Conservation (phyloP, 2,113 vertebrate species). For the Triplophysa siluroides region DNA sequence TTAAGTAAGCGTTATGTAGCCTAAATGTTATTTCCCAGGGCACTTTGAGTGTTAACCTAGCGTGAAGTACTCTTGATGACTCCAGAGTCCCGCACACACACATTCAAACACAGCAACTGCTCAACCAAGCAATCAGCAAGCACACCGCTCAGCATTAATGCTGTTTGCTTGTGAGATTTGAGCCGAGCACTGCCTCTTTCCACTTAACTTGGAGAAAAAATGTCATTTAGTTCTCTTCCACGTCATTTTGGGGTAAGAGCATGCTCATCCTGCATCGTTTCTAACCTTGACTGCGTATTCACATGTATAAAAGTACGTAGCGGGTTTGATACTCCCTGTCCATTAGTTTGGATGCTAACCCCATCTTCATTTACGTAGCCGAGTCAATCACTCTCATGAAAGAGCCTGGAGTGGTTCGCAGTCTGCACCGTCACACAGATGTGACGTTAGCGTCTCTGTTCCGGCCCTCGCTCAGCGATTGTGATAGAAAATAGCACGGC, state of each 20-base stretch:
- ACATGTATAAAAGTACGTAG: not conserved
- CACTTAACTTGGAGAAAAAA: not conserved
- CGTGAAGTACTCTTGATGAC: constrained; percentile 69
- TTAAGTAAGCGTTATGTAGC: constrained; percentile 72
- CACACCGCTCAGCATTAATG: constrained; percentile 37
- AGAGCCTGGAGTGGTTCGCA: constrained; percentile 22
- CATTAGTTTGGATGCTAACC: constrained; percentile 19
- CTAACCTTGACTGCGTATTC: constrained; percentile 20
- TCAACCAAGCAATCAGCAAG: constrained; percentile 38
- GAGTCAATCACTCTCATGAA: constrained; percentile 29
- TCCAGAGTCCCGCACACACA: constrained; percentile 53
- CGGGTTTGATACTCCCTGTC: not conserved
- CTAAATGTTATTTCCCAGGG: constrained; percentile 72
- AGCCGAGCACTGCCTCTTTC: not conserved
- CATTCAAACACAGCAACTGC: constrained; percentile 51
- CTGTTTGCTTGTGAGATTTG: constrained; percentile 23
- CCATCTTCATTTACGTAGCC: not conserved
- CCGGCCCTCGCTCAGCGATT: constrained; percentile 37
- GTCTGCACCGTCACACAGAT: constrained; percentile 14
- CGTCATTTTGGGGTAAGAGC: not conserved
- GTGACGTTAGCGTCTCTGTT: constrained; percentile 41
- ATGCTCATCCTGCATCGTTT: constrained; percentile 14
- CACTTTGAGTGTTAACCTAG: constrained; percentile 74
- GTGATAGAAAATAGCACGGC: constrained; percentile 47
- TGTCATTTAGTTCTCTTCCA: not conserved